These are phyloP conservation scores for Laticauda colubrina DNA, from an alignment of 2,113 vertebrate species.

Conservation along the genomic window DNA sequence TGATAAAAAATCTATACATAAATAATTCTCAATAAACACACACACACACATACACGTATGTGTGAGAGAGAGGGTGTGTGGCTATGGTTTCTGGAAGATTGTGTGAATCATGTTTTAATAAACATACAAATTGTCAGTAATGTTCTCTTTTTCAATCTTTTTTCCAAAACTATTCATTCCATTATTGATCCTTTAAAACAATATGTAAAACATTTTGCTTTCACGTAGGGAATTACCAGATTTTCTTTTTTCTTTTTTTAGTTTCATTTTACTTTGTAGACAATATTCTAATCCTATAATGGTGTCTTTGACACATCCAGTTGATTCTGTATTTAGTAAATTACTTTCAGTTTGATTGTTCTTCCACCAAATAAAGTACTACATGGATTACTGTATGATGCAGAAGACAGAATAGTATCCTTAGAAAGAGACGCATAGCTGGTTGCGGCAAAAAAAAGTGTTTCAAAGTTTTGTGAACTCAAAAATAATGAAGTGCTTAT, in stretches of 20 bases:
- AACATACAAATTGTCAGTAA: neutral
- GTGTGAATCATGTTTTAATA: too few relatives aligned
- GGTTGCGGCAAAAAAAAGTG: neutral
- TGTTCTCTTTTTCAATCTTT: constrained; percentile 5
- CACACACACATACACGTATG: too few relatives aligned
- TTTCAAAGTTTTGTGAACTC: constrained; percentile 17
- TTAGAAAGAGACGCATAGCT: neutral
- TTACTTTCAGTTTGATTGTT: constrained; percentile 21
- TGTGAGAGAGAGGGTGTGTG: neutral
- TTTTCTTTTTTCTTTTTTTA: neutral
- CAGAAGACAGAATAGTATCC: neutral
- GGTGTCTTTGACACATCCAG: neutral
- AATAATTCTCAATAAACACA: neutral
- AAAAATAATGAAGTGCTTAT: neutral
- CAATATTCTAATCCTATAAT: constrained; percentile 21
- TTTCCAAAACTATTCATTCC: constrained; percentile 7
- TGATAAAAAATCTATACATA: neutral
- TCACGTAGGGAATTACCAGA: constrained; percentile 21
- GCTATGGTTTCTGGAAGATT: neutral
- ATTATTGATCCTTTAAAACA: neutral
- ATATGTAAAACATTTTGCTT: neutral
- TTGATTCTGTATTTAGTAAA: constrained; percentile 8
- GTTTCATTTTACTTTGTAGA: constrained; percentile 31
- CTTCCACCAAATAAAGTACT: constrained; percentile 17
- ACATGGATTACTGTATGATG: constrained; percentile 26